Conservation (phyloP, 2,113 vertebrate genomes). For the Lampris incognitus region DNA sequence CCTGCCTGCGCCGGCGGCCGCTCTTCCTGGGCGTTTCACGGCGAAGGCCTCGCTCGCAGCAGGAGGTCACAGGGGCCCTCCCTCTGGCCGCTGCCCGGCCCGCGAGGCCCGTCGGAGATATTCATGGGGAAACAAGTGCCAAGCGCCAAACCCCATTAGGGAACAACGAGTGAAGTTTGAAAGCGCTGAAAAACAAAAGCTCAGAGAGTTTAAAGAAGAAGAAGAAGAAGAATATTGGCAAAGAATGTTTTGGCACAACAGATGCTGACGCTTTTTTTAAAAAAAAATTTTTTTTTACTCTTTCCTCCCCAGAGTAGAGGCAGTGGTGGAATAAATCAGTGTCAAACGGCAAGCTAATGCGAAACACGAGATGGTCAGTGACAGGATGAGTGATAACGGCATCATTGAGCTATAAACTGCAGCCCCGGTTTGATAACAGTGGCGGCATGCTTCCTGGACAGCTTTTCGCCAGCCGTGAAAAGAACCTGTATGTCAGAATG, state of each 20-base stretch:
- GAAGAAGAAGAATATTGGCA: slow-evolving; percentile 36
- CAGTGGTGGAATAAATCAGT: slow-evolving; percentile 69
- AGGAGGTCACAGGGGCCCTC: slow-evolving; percentile 41
- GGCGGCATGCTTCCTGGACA: slow-evolving; percentile 64
- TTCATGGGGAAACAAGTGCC: slow-evolving; percentile 11
- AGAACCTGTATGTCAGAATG: slow-evolving; percentile 52
- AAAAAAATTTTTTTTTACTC: neutral
- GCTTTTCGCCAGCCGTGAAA: slow-evolving; percentile 59
- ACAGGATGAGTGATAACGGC: slow-evolving; percentile 75
- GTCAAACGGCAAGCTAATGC: slow-evolving; percentile 62
- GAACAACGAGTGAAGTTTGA: slow-evolving; percentile 18
- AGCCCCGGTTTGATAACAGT: slow-evolving; percentile 63
- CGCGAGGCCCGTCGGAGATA: slow-evolving; percentile 1
- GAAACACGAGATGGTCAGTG: slow-evolving; percentile 66
- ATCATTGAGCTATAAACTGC: slow-evolving; percentile 79
- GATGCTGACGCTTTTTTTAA: slow-evolving; percentile 60
- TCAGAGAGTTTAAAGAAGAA: neutral
- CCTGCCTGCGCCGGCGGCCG: neutral
- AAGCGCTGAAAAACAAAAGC: slow-evolving; percentile 1
- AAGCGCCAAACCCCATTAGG: neutral
- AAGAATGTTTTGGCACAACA: slow-evolving; percentile 35
- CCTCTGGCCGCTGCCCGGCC: neutral
- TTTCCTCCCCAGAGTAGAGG: slow-evolving; percentile 17
- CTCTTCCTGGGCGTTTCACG: neutral
- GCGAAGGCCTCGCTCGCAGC: slow-evolving; percentile 28